Evolutionary conservation across 2,888 invertebrate genomes (phyloP).

Genomic region (Eretmocerus hayati): DNA sequence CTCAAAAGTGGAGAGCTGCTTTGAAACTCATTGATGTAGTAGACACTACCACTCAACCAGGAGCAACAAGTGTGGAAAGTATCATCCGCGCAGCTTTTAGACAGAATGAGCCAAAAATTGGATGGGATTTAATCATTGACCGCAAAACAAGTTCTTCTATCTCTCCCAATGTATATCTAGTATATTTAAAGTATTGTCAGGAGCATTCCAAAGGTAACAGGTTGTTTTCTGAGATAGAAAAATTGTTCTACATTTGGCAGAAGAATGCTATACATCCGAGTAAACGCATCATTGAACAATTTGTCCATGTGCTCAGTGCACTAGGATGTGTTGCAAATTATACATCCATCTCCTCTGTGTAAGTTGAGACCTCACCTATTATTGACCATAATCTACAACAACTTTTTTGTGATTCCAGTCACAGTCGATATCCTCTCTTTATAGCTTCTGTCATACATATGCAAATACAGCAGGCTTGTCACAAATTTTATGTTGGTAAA

Average conservation of each 20-base stretch:
- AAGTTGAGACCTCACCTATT: too few species aligned
- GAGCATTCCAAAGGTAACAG: constrained; percentile 42
- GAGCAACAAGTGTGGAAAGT: constrained; percentile 49
- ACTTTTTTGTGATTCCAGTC: too few species aligned
- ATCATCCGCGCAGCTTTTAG: constrained; percentile 56
- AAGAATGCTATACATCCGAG: constrained; percentile 48
- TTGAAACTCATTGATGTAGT: constrained; percentile 56
- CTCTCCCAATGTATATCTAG: constrained; percentile 44
- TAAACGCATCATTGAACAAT: constrained; percentile 36
- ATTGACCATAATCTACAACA: too few species aligned
- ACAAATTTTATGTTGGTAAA: too few species aligned
- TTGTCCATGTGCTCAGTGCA: too few species aligned
- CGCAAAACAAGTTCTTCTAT: constrained; percentile 48
- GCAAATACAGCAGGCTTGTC: too few species aligned
- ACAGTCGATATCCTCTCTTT: too few species aligned
- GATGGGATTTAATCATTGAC: constrained; percentile 56
- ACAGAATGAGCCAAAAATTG: constrained; percentile 52
- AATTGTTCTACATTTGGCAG: constrained; percentile 54
- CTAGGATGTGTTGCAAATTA: constrained; percentile 24
- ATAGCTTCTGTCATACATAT: too few species aligned
- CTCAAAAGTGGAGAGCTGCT: constrained; percentile 59
- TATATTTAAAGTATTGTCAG: constrained; percentile 51
- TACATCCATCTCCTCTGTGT: constrained; percentile 27
- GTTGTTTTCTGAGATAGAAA: constrained; percentile 49
- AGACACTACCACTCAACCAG: constrained; percentile 49